phyloP scores from a whole-genome alignment of 2,888 invertebrate genomes.

The Philopedon plagiatum region DNA sequence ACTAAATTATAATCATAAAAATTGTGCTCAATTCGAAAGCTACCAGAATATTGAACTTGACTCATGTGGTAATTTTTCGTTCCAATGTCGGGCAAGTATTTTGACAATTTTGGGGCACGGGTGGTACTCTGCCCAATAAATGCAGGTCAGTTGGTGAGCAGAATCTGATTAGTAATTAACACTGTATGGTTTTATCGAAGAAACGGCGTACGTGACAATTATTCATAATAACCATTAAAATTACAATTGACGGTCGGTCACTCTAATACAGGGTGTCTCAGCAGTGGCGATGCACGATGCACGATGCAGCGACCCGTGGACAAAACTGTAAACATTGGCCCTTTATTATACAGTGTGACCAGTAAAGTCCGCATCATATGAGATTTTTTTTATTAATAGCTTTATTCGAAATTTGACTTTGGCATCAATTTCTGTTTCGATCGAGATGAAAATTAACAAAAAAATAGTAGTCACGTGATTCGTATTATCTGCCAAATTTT shows the following conservation, averaged over 20 bases:
- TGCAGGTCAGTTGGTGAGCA: slow-evolving; percentile 6
- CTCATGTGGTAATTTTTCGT: background rate
- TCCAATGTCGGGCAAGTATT: slow-evolving; percentile 4
- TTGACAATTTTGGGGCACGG: slow-evolving; percentile 11
- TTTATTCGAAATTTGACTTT: too few relatives aligned
- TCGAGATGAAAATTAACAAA: too few relatives aligned
- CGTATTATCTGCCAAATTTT: too few relatives aligned
- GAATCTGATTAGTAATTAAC: background rate
- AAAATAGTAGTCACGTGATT: too few relatives aligned
- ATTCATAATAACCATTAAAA: background rate
- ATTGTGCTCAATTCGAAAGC: too few relatives aligned
- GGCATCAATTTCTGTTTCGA: too few relatives aligned
- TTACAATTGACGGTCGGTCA: background rate
- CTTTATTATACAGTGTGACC: too few relatives aligned
- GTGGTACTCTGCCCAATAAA: background rate
- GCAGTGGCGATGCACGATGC: background rate
- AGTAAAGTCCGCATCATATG: too few relatives aligned
- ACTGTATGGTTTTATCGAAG: background rate
- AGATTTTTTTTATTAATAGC: too few relatives aligned
- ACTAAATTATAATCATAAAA: too few relatives aligned
- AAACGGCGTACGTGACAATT: slow-evolving; percentile 15
- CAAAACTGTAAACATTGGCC: too few relatives aligned
- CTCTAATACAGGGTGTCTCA: background rate
- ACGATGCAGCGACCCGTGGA: too few relatives aligned
- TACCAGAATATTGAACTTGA: background rate